Percentiles rank a stretch among this genome's conserved stretches.
Conservation (phyloP, 1,140 invertebrate genomes). For the Drosophila seguyi region DNA sequence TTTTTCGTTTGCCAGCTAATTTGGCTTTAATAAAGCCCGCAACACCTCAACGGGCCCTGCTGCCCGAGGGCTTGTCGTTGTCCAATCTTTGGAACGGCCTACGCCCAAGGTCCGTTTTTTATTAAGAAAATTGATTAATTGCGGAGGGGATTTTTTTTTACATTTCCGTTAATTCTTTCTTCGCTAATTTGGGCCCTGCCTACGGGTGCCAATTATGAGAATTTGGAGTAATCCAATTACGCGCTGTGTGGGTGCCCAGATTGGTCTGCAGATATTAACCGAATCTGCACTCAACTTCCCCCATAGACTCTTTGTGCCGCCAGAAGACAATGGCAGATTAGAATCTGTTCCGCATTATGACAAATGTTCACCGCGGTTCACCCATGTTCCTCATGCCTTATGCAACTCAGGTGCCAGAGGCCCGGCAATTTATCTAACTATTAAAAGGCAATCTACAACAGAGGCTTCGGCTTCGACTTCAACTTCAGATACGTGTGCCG, state of each 20-base stretch:
- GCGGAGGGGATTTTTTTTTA: slow-evolving; percentile 19
- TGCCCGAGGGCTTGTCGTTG: slow-evolving; percentile 52
- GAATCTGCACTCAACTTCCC: slow-evolving; percentile 19
- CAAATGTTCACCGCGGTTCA: slow-evolving; percentile 48
- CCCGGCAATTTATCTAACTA: slow-evolving; percentile 58
- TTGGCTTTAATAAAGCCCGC: slow-evolving; percentile 64
- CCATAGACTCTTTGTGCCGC: background rate
- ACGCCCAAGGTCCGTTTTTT: slow-evolving; percentile 60
- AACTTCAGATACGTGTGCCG: slow-evolving; percentile 56
- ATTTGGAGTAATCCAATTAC: slow-evolving; percentile 49
- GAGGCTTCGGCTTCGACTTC: slow-evolving; percentile 20
- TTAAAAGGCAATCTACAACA: slow-evolving; percentile 61
- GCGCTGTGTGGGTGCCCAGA: slow-evolving; percentile 22
- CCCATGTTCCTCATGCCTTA: slow-evolving; percentile 21
- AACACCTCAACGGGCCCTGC: slow-evolving; percentile 31
- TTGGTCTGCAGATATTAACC: slow-evolving; percentile 13
- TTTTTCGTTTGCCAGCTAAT: slow-evolving; percentile 52
- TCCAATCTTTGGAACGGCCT: slow-evolving; percentile 51
- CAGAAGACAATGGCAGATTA: slow-evolving; percentile 14
- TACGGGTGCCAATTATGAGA: slow-evolving; percentile 59
- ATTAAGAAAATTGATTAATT: slow-evolving; percentile 77
- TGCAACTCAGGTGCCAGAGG: slow-evolving; percentile 72
- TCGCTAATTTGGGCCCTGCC: slow-evolving; percentile 60
- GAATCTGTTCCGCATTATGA: slow-evolving; percentile 76
- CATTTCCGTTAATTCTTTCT: slow-evolving; percentile 63